Percentiles rank a stretch among this genome's conserved stretches.
phyloP scores from a whole-genome alignment of 2,113 vertebrate genomes.

The Trinectes maculatus region DNA sequence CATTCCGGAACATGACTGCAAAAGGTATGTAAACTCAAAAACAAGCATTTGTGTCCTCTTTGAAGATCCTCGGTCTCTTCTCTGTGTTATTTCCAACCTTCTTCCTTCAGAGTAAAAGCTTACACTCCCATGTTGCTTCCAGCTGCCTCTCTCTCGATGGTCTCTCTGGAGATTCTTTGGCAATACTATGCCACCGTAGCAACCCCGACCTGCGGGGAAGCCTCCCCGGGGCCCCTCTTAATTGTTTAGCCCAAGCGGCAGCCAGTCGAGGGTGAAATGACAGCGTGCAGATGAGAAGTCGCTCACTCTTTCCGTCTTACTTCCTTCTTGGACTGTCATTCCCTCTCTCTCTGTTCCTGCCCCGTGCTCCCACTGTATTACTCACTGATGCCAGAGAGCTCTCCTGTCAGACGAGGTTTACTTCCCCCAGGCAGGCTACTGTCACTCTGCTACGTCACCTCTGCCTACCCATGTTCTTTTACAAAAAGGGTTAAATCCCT shows the following conservation, averaged over 20 bases:
- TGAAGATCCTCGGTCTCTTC: constrained; percentile 3
- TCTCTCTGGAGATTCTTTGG: constrained; percentile 77
- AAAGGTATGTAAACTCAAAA: constrained; percentile 59
- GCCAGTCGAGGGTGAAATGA: constrained; percentile 49
- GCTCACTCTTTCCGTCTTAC: constrained; percentile 39
- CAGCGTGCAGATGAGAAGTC: constrained; percentile 25
- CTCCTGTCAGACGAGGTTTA: constrained; percentile 31
- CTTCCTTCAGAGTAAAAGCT: constrained; percentile 57
- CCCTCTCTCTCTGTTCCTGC: constrained; percentile 49
- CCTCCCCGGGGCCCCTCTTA: constrained; percentile 66
- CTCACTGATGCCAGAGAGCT: constrained; percentile 33
- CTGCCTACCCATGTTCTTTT: background rate
- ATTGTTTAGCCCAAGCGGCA: constrained; percentile 58
- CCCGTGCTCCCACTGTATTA: constrained; percentile 16
- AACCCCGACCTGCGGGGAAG: constrained; percentile 72
- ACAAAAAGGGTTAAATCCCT: constrained; percentile 25
- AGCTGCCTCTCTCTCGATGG: constrained; percentile 29
- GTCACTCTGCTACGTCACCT: constrained; percentile 23
- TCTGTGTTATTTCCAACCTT: constrained; percentile 47
- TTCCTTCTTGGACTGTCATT: constrained; percentile 48
- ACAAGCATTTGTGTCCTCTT: constrained; percentile 32
- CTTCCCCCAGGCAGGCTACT: constrained; percentile 28
- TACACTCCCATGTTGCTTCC: constrained; percentile 52
- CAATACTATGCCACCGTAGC: constrained; percentile 78
- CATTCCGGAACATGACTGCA: constrained; percentile 53